Conservation (phyloP, 2,888 invertebrate genomes). For the Timema cristinae region DNA sequence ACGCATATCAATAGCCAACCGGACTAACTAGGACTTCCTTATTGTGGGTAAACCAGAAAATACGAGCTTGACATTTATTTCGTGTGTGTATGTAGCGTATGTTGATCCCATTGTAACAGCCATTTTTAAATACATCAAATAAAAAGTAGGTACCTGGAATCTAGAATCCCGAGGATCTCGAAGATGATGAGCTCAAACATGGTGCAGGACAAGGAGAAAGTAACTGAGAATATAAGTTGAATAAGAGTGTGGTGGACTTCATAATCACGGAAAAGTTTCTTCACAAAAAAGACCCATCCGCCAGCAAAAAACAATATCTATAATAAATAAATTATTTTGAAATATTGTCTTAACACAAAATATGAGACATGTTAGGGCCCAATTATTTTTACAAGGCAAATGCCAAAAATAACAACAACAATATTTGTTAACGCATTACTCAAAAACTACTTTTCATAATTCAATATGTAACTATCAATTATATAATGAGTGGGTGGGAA, state of each 20-base stretch:
- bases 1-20: no score
- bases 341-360: constrained; percentile 9
- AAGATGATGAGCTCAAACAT: constrained; percentile 99
- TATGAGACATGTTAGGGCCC: not conserved
- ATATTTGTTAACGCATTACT: no score
- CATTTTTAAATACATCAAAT: not conserved
- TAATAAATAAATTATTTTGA: constrained; percentile 34
- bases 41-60: no score
- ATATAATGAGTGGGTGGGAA: no score
- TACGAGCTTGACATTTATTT: no score
- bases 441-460: no score
- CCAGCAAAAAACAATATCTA: constrained; percentile 92
- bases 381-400: constrained; percentile 23
- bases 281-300: constrained; percentile 98
- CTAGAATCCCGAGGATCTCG: constrained; percentile 92
- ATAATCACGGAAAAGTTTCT: constrained; percentile 94
- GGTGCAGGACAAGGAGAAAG: constrained; percentile 93
- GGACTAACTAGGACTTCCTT: no score
- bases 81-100: no score
- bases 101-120: no score
- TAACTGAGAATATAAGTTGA: constrained; percentile 92
- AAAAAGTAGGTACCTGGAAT: constrained; percentile 66
- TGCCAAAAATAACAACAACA: not conserved
- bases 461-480: no score
- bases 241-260: constrained; percentile 94